phyloP scores from a whole-genome alignment of 2,797 vertebrate genomes.

The Crenichthys baileyi region DNA sequence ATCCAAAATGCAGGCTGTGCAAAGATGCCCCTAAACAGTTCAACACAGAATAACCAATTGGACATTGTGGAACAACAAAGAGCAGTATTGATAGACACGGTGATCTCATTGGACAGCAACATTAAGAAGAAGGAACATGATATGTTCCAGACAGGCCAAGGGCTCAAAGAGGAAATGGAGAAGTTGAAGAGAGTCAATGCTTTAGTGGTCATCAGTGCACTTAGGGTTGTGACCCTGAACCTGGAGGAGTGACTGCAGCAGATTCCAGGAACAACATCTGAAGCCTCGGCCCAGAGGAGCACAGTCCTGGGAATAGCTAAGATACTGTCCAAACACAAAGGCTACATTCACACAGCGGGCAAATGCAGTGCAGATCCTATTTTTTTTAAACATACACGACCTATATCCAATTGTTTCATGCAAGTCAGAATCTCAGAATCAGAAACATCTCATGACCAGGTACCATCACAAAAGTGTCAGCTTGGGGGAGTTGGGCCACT shows the following conservation, averaged over 20 bases:
- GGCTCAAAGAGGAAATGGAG: constrained; percentile 1
- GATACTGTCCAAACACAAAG: neutral
- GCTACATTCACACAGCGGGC: neutral
- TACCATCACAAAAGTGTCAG: too few species aligned
- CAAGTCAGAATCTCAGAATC: too few species aligned
- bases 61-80: neutral
- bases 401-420: too few species aligned
- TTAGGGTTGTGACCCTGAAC: neutral
- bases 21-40: neutral
- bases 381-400: too few species aligned
- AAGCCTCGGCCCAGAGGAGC: neutral
- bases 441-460: too few species aligned
- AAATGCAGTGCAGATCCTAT: too few species aligned
- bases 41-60: neutral
- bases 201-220: neutral
- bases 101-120: neutral
- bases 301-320: neutral
- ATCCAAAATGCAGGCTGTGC: neutral
- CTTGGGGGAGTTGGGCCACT: too few species aligned
- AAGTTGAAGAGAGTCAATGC: neutral
- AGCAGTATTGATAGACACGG: neutral
- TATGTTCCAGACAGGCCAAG: neutral
- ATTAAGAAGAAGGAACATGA: constrained; percentile 1
- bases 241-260: neutral
- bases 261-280: neutral